These are phyloP conservation scores for Lycocorax pyrrhopterus DNA, from an alignment of 2,113 vertebrate species.

Conservation along the genomic window DNA sequence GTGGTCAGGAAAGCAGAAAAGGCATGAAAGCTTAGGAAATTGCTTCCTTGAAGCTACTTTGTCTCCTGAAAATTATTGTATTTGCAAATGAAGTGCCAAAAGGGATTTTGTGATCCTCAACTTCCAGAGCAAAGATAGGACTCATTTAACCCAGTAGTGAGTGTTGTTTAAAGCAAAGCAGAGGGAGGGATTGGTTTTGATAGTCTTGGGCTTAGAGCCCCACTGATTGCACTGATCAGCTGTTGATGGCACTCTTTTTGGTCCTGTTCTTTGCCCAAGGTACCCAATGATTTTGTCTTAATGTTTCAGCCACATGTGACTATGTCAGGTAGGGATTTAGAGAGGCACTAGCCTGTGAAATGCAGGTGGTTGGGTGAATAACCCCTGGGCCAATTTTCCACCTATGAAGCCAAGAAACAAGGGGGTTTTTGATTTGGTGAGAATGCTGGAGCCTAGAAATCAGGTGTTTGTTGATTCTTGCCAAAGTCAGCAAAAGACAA, in stretches of 20 bases:
- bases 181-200: background rate
- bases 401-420: background rate
- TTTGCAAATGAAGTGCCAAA: background rate
- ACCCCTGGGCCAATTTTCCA: background rate
- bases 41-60: background rate
- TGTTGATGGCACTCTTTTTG: background rate
- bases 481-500: background rate
- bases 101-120: background rate
- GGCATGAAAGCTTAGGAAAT: background rate
- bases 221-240: background rate
- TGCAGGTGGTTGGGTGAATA: background rate
- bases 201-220: background rate
- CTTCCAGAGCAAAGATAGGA: background rate
- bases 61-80: background rate
- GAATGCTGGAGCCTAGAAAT: background rate
- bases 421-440: background rate
- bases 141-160: background rate
- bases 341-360: background rate
- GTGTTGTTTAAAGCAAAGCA: background rate
- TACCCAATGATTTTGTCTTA: background rate
- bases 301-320: background rate
- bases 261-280: background rate
- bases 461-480: background rate
- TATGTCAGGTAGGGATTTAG: background rate
- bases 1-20: background rate